A percentile compares a stretch with the other conserved stretches of the same genome.
These are phyloP conservation scores for Sesia apiformis DNA, from an alignment of 2,888 invertebrate species.

Conservation along the genomic window DNA sequence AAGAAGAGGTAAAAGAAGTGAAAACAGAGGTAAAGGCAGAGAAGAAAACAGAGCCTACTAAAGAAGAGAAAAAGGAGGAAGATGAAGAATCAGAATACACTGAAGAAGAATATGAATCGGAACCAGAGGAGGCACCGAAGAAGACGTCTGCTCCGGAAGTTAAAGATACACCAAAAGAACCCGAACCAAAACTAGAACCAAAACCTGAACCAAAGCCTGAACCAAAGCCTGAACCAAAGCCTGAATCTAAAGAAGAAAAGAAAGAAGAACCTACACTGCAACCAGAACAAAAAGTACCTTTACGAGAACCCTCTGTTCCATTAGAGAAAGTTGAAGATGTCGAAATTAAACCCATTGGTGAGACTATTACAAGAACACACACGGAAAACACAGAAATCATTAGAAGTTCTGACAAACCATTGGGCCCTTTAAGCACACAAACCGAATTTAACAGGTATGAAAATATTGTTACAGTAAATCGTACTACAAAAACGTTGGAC, in stretches of 20 bases:
- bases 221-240: slow-evolving; percentile 9
- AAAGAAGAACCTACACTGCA: slow-evolving; percentile 14
- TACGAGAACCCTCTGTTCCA: slow-evolving; percentile 56
- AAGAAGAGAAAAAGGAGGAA: slow-evolving; percentile 11
- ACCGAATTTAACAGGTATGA: slow-evolving; percentile 61
- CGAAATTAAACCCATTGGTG: slow-evolving; percentile 63
- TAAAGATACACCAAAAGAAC: slow-evolving; percentile 4
- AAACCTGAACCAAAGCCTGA: slow-evolving; percentile 13
- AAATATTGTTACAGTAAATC: slow-evolving; percentile 61
- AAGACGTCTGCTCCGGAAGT: slow-evolving; percentile 7
- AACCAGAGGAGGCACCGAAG: slow-evolving; percentile 16
- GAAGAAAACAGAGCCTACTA: not conserved
- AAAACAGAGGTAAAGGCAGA: slow-evolving; percentile 20
- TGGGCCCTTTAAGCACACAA: slow-evolving; percentile 43
- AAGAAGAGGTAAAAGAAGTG: slow-evolving; percentile 21
- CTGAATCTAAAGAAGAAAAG: slow-evolving; percentile 9
- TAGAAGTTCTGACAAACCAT: slow-evolving; percentile 38
- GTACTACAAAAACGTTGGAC: slow-evolving; percentile 59
- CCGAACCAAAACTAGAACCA: slow-evolving; percentile 10
- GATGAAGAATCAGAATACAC: slow-evolving; percentile 20
- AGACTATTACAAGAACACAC: slow-evolving; percentile 48
- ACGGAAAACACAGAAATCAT: slow-evolving; percentile 59
- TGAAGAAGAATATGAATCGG: slow-evolving; percentile 12
- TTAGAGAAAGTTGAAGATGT: slow-evolving; percentile 63
- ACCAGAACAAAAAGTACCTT: slow-evolving; percentile 29